Evolutionary conservation across 2,797 vertebrate genomes (phyloP).

Genomic region (Poeciliopsis turneri): DNA sequence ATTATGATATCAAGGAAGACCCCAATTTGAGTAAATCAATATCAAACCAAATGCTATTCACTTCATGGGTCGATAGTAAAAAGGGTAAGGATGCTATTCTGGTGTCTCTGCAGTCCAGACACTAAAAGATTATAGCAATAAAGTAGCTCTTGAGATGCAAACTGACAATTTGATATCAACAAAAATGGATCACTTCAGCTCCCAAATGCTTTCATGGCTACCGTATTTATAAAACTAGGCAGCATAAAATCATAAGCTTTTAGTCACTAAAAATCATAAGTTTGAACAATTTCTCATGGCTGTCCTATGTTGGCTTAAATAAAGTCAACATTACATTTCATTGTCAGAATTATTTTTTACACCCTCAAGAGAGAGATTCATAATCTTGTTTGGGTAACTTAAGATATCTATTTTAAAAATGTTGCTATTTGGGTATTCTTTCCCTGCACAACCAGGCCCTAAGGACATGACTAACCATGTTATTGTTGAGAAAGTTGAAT

Average conservation of each 20-base stretch:
- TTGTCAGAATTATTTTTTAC: background rate
- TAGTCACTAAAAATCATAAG: too few species aligned
- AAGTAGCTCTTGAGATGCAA: background rate
- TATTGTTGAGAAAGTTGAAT: constrained; percentile 66
- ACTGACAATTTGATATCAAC: background rate
- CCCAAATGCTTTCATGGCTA: background rate
- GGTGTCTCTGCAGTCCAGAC: background rate
- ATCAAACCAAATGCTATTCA: background rate
- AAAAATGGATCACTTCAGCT: background rate
- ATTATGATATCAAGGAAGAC: background rate
- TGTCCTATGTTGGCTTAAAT: background rate
- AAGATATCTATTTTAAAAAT: constrained; percentile 19
- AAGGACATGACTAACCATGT: constrained; percentile 36
- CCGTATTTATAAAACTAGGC: background rate
- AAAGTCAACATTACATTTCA: background rate
- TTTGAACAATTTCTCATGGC: background rate
- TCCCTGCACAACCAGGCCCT: constrained; percentile 19
- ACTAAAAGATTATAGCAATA: background rate
- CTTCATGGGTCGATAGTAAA: background rate
- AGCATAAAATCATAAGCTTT: too few species aligned
- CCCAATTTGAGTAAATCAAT: background rate
- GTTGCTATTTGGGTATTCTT: constrained; percentile 38
- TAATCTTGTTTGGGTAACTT: background rate
- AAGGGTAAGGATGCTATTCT: background rate
- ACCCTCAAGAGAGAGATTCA: background rate